Evolutionary conservation across 2,888 invertebrate genomes (phyloP).

Genomic region (Acronicta leporina): DNA sequence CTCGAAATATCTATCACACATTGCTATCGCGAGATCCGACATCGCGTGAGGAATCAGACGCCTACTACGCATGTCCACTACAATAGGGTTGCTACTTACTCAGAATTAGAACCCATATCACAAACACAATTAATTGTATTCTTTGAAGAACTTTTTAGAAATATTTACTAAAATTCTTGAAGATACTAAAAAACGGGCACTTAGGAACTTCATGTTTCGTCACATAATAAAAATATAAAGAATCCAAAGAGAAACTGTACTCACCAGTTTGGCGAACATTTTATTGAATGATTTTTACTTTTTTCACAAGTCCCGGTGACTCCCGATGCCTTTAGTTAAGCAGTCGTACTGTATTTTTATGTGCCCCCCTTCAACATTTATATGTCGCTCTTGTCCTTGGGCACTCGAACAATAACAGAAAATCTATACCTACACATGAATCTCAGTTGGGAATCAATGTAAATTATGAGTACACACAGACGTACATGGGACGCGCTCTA

Average conservation of each 20-base stretch:
- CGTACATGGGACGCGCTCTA: constrained; percentile 74
- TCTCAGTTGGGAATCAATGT: constrained; percentile 81
- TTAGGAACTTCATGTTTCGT: neutral
- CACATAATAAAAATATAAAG: neutral
- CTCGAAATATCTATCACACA: no score
- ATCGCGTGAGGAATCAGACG: neutral
- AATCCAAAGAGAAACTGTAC: constrained; percentile 51
- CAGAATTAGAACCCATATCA: neutral
- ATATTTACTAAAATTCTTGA: neutral
- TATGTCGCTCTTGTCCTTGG: constrained; percentile 80
- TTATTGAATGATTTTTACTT: constrained; percentile 40
- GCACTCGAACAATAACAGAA: constrained; percentile 79
- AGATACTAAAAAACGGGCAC: neutral
- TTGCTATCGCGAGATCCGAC: neutral
- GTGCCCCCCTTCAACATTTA: constrained; percentile 76
- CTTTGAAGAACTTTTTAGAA: neutral
- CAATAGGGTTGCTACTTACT: constrained; percentile 2
- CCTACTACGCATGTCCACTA: neutral
- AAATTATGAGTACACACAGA: constrained; percentile 81
- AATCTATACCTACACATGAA: constrained; percentile 71
- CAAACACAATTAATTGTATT: neutral
- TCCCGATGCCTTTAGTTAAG: constrained; percentile 61
- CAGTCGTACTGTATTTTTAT: constrained; percentile 71
- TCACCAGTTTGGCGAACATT: constrained; percentile 84
- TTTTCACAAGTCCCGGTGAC: constrained; percentile 34